Conservation (phyloP, 2,888 invertebrate species). For the Apeira syringaria region DNA sequence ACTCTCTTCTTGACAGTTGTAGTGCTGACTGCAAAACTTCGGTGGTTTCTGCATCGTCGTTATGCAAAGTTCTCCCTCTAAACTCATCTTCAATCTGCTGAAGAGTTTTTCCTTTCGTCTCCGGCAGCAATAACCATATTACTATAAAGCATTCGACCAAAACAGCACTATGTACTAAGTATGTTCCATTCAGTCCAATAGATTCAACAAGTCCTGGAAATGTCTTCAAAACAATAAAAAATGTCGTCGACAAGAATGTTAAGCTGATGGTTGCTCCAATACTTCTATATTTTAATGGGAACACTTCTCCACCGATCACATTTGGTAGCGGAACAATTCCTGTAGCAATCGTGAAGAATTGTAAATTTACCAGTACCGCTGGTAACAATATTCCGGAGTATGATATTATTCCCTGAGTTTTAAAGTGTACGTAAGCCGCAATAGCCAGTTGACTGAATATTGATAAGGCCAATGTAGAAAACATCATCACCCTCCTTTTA, state of each 20-base stretch:
- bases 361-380: constrained; percentile 70
- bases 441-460: constrained; percentile 77
- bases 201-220: constrained; percentile 75
- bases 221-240: constrained; percentile 85
- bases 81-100: constrained; percentile 85
- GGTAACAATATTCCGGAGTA: constrained; percentile 65
- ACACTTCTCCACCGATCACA: constrained; percentile 87
- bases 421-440: constrained; percentile 61
- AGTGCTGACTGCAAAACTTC: background rate
- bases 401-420: constrained; percentile 34
- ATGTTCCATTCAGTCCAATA: constrained; percentile 80
- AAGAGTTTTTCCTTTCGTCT: constrained; percentile 85
- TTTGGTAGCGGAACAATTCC: constrained; percentile 86
- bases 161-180: constrained; percentile 78
- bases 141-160: constrained; percentile 75
- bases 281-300: constrained; percentile 83
- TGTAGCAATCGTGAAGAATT: constrained; percentile 80
- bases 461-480: constrained; percentile 82
- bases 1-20: too few species aligned
- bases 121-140: constrained; percentile 83
- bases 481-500: constrained; percentile 79
- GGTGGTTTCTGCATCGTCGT: constrained; percentile 24
- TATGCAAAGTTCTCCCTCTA: constrained; percentile 40
- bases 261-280: constrained; percentile 84
- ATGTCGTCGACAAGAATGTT: constrained; percentile 77